Evolutionary conservation across 2,113 vertebrate species (phyloP).

Genomic region (Cyanoderma ruficeps): DNA sequence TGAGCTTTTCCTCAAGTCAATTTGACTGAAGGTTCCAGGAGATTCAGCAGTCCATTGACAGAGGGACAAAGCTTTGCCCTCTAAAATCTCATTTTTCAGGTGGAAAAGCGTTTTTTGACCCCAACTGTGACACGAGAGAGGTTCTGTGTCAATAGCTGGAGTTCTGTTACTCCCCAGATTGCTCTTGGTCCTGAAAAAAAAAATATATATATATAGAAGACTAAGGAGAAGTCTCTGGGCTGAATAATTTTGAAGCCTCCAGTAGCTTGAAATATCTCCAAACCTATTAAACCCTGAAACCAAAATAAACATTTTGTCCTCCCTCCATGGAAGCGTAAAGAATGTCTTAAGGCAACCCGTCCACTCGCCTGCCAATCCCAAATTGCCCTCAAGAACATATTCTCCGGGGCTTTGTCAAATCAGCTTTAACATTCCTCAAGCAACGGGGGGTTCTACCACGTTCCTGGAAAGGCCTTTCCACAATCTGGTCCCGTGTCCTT

Average conservation of each 20-base stretch:
- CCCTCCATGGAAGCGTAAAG: slow-evolving; percentile 52
- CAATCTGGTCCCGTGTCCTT: background rate
- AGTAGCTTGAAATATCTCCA: slow-evolving; percentile 68
- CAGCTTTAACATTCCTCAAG: slow-evolving; percentile 23
- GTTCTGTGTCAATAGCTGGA: background rate
- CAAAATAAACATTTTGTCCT: slow-evolving; percentile 67
- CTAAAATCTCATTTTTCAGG: background rate
- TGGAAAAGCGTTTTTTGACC: background rate
- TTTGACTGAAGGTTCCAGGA: background rate
- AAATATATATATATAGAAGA: too few relatives aligned
- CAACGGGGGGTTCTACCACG: background rate
- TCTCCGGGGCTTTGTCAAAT: slow-evolving; percentile 57
- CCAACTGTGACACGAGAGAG: background rate
- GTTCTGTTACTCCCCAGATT: background rate
- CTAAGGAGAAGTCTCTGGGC: background rate
- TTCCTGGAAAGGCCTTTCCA: slow-evolving; percentile 54
- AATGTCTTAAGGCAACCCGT: slow-evolving; percentile 45
- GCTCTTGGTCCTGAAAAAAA: background rate
- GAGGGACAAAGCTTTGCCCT: background rate
- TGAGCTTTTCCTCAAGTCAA: background rate
- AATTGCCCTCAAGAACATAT: slow-evolving; percentile 54
- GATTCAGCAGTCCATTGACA: background rate
- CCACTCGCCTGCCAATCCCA: slow-evolving; percentile 54
- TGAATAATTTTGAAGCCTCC: slow-evolving; percentile 53
- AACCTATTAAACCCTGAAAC: slow-evolving; percentile 63